These are phyloP conservation scores for Xylocampa areola DNA, from an alignment of 2,888 invertebrate genomes.

Conservation along the genomic window DNA sequence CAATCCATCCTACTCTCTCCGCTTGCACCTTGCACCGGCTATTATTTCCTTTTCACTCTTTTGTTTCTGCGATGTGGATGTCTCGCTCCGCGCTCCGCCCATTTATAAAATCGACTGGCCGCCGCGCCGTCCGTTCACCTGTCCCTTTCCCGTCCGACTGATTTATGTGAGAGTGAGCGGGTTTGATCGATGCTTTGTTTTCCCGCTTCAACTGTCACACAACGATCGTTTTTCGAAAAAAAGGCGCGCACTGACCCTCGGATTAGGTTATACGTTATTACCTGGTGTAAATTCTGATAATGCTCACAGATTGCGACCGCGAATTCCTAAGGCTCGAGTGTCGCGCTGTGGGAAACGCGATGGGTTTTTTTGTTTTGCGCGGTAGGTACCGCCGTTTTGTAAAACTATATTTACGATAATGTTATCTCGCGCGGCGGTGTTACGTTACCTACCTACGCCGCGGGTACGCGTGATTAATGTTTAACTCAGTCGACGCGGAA, in stretches of 20 bases:
- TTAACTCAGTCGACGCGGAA: conserved; percentile 71
- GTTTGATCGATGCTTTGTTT: conserved; percentile 89
- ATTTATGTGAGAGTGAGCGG: conserved; percentile 89
- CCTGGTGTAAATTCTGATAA: conserved; percentile 83
- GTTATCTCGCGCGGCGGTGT: conserved; percentile 80
- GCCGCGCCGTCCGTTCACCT: conserved; percentile 84
- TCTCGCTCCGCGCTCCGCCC: conserved; percentile 87
- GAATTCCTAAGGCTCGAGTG: conserved; percentile 80
- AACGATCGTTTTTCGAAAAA: conserved; percentile 76
- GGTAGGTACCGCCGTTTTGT: conserved; percentile 83
- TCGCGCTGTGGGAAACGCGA: conserved; percentile 76
- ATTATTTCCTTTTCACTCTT: conserved; percentile 88
- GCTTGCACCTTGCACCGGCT: conserved; percentile 84
- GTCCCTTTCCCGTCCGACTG: conserved; percentile 87
- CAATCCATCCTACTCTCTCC: conserved; percentile 75
- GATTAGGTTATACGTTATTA: conserved; percentile 78
- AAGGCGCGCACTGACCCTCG: conserved; percentile 71
- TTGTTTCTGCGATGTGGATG: conserved; percentile 85
- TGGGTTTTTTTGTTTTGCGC: conserved; percentile 75
- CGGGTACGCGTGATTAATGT: conserved; percentile 79
- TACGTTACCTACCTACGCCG: conserved; percentile 78
- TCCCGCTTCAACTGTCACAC: conserved; percentile 80
- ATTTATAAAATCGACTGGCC: conserved; percentile 88
- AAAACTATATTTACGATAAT: conserved; percentile 88
- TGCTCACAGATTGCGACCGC: conserved; percentile 79